Conservation (phyloP, 2,113 vertebrate genomes). For the Gallinago media region DNA sequence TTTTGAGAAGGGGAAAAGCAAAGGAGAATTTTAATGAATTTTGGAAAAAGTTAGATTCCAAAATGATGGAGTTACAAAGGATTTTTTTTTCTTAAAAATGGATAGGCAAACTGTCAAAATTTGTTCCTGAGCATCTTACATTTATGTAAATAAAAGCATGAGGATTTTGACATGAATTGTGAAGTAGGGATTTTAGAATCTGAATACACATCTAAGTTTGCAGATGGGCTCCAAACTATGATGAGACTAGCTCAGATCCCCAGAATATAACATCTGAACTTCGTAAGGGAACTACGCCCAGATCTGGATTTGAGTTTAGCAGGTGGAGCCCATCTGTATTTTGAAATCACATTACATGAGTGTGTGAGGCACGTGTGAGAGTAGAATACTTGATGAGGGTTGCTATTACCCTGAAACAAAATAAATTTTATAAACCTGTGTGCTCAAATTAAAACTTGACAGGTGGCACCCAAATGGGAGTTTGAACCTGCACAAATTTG, state of each 20-base stretch:
- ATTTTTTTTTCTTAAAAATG: background rate
- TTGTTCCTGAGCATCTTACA: background rate
- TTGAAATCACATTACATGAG: slow-evolving; percentile 50
- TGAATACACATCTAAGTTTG: background rate
- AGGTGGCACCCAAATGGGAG: slow-evolving; percentile 55
- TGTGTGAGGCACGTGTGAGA: background rate
- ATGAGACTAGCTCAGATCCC: background rate
- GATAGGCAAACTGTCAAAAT: background rate
- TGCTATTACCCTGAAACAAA: slow-evolving; percentile 47
- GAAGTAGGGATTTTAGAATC: background rate
- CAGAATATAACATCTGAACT: background rate
- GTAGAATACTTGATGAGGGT: background rate
- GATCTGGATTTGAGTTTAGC: slow-evolving; percentile 7
- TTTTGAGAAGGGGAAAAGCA: background rate
- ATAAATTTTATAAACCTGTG: slow-evolving; percentile 32
- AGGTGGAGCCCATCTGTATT: slow-evolving; percentile 44
- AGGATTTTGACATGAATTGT: background rate
- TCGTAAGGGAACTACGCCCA: background rate
- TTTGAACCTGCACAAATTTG: slow-evolving; percentile 40
- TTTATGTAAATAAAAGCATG: background rate
- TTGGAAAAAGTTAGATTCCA: background rate
- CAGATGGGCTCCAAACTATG: background rate
- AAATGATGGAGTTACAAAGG: background rate
- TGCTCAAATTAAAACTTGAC: slow-evolving; percentile 52
- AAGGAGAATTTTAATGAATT: background rate